Evolutionary conservation across 92 coral and sea anemone genomes (phyloP), one percentile per base, ranked within the genome.

Genomic region (Porites cylindrica): DNA sequence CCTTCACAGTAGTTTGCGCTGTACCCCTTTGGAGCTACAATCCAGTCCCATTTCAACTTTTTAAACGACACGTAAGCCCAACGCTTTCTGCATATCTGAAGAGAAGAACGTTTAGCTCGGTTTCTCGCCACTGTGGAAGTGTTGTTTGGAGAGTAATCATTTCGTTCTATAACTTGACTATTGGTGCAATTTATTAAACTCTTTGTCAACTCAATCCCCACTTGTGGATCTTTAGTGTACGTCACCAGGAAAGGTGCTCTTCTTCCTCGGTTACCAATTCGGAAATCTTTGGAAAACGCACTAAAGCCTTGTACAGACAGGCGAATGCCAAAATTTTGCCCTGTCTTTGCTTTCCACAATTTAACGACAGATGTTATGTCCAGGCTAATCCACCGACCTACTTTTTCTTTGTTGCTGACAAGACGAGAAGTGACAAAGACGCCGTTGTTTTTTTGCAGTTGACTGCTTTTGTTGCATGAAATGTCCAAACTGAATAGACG

Each of bases 1-100:
- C 94, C 94, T 19, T 76, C 65, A 20, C 94, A 91, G 72, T 84
- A 77, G 60, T 82, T 75, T 20, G 94, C 94, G 18, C 88, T 91
- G 60, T 86, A 91, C 8, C 91, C 91, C 24, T 26, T 54, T 70
- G 94, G 94, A 50, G 91, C 94, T 19, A 91, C 83, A 53, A 91
- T 82, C 94, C 91, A 91, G 72, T 91, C 54, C 79, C 89, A 54
- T 18, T 78, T 87, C 0, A 91, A 51, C 62, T 63, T 66, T 38
- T 66, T 76, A 54, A 91, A 91, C 7, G 82, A 70, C 20, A 91
- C 91, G 32, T 81, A 82, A n/a, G 78, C 80, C 66, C 85, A 83
- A 8, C 87, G 87, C 24, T 76, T 74, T 59, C 47, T 65, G 76
- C 89, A 85, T 17, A 51, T 65, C 61, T 21, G 53, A 4, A 19